Conservation (phyloP, 1,140 invertebrate species). For the Trichogramma pretiosum region DNA sequence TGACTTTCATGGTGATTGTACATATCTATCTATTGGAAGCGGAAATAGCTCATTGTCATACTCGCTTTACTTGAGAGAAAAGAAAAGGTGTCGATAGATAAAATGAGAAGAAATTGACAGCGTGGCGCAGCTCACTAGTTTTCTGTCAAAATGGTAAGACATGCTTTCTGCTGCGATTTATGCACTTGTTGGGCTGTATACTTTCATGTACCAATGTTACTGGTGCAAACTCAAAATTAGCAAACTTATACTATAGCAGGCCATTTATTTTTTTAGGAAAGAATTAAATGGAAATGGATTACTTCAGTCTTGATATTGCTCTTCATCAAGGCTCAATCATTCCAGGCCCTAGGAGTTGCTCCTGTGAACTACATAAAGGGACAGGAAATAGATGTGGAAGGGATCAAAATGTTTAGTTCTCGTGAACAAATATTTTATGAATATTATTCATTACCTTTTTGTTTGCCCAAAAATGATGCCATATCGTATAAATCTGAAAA, state of each 20-base stretch:
- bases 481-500: slow-evolving; percentile 92
- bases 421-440: slow-evolving; percentile 94
- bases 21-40: no score
- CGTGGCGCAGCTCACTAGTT: slow-evolving; percentile 13
- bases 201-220: no score
- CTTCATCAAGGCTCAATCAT: slow-evolving; percentile 43
- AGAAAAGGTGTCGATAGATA: not conserved
- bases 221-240: no score
- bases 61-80: no score
- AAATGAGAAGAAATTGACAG: slow-evolving; percentile 9
- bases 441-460: slow-evolving; percentile 91
- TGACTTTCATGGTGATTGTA: no score
- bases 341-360: slow-evolving; percentile 93
- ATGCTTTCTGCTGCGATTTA: no score
- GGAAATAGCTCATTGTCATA: no score
- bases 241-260: no score
- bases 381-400: slow-evolving; percentile 89
- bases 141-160: no score
- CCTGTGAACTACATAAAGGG: slow-evolving; percentile 86
- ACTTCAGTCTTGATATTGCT: slow-evolving; percentile 25
- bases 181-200: no score
- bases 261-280: slow-evolving; percentile 29
- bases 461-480: slow-evolving; percentile 76
- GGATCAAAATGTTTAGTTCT: slow-evolving; percentile 95
- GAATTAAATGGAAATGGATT: slow-evolving; percentile 31